Conservation (phyloP, 2,113 vertebrate species). For the Engystomops pustulosus region DNA sequence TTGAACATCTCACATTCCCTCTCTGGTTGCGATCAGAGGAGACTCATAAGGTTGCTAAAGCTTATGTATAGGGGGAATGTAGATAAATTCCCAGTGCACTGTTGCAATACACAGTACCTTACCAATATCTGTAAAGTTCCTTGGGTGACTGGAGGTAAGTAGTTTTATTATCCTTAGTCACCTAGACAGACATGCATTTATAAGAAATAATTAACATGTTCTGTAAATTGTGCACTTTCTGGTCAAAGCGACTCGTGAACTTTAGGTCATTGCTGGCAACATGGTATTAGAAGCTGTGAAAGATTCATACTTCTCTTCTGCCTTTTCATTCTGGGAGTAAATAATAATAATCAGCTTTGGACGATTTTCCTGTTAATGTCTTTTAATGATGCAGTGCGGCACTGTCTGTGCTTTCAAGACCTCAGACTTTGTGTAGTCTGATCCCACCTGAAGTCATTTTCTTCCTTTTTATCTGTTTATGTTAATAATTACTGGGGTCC, state of each 20-base stretch:
- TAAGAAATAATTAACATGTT: conserved; percentile 41
- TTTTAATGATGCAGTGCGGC: conserved; percentile 14
- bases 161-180: background rate
- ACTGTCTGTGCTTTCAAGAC: conserved; percentile 12
- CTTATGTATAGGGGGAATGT: background rate
- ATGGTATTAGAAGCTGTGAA: conserved; percentile 27
- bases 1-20: conserved; percentile 12
- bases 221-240: background rate
- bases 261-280: background rate
- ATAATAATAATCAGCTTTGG: conserved; percentile 28
- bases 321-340: conserved; percentile 29
- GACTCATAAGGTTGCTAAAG: background rate
- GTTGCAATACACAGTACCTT: background rate
- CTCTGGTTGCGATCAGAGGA: background rate
- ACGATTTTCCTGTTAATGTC: conserved; percentile 34
- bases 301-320: conserved; percentile 18
- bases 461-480: conserved; percentile 18
- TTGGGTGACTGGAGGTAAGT: background rate
- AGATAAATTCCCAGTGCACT: background rate
- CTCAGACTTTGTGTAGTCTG: background rate
- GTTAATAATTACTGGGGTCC: background rate
- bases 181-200: conserved; percentile 9
- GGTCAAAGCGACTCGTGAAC: conserved; percentile 35
- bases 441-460: background rate
- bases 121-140: background rate